These are phyloP conservation scores for Iphiclides podalirius DNA, from an alignment of 2,888 invertebrate species.

Conservation along the genomic window DNA sequence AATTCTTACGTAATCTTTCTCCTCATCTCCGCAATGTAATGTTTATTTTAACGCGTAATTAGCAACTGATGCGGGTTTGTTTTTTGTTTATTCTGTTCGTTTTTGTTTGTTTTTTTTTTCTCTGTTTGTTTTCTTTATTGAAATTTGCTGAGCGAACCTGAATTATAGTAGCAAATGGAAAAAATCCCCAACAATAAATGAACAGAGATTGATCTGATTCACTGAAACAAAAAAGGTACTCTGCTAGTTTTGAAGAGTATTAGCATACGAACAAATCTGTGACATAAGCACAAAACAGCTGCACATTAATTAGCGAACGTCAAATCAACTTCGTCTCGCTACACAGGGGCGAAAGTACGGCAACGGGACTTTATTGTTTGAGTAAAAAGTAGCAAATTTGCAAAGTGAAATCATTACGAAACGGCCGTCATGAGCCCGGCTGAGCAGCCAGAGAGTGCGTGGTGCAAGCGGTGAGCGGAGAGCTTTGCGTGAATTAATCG, in stretches of 20 bases:
- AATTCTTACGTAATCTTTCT: not conserved
- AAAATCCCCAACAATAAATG: too few relatives aligned
- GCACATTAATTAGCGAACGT: not conserved
- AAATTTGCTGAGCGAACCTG: too few relatives aligned
- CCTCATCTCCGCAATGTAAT: not conserved
- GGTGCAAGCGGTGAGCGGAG: not conserved
- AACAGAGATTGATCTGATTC: too few relatives aligned
- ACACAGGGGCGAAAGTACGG: not conserved
- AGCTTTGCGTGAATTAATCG: too few relatives aligned
- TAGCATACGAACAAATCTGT: not conserved
- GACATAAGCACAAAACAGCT: not conserved
- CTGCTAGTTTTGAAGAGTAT: too few relatives aligned
- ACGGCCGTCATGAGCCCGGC: not conserved
- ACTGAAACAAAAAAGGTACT: too few relatives aligned
- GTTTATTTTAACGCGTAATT: not conserved
- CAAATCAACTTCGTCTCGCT: slow-evolving; percentile 1
- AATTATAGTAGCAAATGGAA: too few relatives aligned
- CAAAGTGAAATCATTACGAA: slow-evolving; percentile 12
- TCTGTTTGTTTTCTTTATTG: too few relatives aligned
- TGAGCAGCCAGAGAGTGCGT: not conserved
- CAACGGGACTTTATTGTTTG: slow-evolving; percentile 4
- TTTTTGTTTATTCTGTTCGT: too few relatives aligned
- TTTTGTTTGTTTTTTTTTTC: too few relatives aligned
- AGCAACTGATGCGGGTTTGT: too few relatives aligned
- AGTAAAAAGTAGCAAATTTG: slow-evolving; percentile 13